Evolutionary conservation across 1,140 invertebrate genomes (phyloP), one percentile per base, ranked within the genome.

Genomic region (Teleogryllus occipitalis): DNA sequence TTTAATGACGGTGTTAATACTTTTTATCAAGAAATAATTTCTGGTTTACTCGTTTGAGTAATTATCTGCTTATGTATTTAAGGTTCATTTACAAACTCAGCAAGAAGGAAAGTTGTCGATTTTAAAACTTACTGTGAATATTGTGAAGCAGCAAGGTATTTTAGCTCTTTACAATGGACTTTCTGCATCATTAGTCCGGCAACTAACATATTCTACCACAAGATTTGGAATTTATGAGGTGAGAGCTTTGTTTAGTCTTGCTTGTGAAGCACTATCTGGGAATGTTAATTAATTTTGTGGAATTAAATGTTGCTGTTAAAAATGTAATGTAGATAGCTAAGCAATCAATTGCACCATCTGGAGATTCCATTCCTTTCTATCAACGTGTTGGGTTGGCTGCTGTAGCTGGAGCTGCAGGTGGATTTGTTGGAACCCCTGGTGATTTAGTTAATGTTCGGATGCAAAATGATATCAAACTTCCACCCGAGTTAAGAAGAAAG

Each of bases 391-490:
- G 90, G 8, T 84, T 99, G 47, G 98, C 98, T 75, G 96, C 93
- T 18, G 81, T 93, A 22, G 93, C 96, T 12, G 98, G 98, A 12
- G 93, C 95, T 74, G 90, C 90, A 80, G 98, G 97, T 73, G 97
- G 97, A 54, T 90, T 98, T 84, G 91, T 98, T 75, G 95, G 96
- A 4, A 97, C 96, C 72, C 98, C 98, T 14, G 97, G 95, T 47
- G 98, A 99, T 89, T 91, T 99, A 87, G 92, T 99, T 75, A 99
- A 99, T 88, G 98, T 99, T 12, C 90, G 97, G 82, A 99, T 99
- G 98, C 98, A 99, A 87, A 99, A 99, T 89, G 98, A 99, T 88
- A 92, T 99, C 10, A 99, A 99, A 89, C 86, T 99, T 47, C 92
- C 96, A 46, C 82, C 86, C 77, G 95, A 97, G 65, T 89, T 94